Base-by-base conservation (phyloP, 2,113 vertebrate species). In the Mola mola region DNA sequence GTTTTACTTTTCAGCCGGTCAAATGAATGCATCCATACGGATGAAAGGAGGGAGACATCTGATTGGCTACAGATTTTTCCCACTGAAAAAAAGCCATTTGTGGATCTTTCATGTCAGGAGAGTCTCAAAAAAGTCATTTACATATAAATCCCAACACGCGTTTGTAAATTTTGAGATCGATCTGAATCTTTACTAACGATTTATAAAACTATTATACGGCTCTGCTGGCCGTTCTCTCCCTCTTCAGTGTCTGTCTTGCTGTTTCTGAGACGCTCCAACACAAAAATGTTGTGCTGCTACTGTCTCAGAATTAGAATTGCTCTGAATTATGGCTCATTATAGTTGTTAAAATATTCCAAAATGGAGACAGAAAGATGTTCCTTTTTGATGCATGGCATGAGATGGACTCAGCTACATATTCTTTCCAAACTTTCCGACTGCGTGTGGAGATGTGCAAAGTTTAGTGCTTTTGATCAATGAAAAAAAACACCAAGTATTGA, bases 191-290 rank as follows among this genome's bases (percentile, higher is more conserved):
- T n/a, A n/a, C n/a, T n/a, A n/a, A n/a, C n/a, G n/a, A 67, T 63
- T 36, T 40, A 36, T 57, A 26, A 74, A 78, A 76, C 58, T 11
- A 31, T 77, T 52, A 73, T 33, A 59, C 86, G 56, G 61, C 52
- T 83, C 51, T 66, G 78, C n/a, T n/a, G n/a, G n/a, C n/a, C n/a
- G 81, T 80, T 81, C 75, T 89, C 83, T 62, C 44, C 28, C 66
- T 43, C 75, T 68, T 81, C 68, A 64, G 64, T 80, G 84, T 60
- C 75, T 66, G 20, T 4, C 10, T 9, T 6, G 13, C 16, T 33
- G 4, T 12, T 84, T 89, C 82, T 90, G 84, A 78, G 83, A 84
- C 79, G 79, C 73, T 75, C 22, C 28, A 15, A 6, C 40, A 43
- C 28, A 58, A 31, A 36, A 21, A 43, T 48, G 47, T 68, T 63